Conservation (phyloP, 2,888 invertebrate species). For the Melitaea athalia region DNA sequence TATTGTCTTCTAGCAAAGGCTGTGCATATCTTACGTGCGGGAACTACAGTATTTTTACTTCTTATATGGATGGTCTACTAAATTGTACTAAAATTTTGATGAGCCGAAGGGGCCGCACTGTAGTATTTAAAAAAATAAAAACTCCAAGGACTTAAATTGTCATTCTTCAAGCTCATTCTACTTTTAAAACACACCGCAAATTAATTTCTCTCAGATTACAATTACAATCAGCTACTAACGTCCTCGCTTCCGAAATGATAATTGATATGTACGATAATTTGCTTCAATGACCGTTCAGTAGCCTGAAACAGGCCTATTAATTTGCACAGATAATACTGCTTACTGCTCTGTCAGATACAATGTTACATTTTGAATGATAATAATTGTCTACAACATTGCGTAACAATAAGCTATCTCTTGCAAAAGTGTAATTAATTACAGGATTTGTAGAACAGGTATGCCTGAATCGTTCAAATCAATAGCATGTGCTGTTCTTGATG, state of each 20-base stretch:
- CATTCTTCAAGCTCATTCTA: too few relatives aligned
- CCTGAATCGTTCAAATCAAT: not conserved
- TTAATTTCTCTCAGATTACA: too few relatives aligned
- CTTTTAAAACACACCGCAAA: too few relatives aligned
- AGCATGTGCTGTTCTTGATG: too few relatives aligned
- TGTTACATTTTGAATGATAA: slow-evolving; percentile 18
- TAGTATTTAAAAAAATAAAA: too few relatives aligned
- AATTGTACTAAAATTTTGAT: too few relatives aligned
- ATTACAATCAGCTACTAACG: not conserved
- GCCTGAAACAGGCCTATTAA: slow-evolving; percentile 19
- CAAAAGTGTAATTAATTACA: not conserved
- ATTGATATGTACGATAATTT: slow-evolving; percentile 9
- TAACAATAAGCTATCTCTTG: slow-evolving; percentile 9
- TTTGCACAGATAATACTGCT: slow-evolving; percentile 28
- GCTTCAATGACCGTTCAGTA: slow-evolving; percentile 5
- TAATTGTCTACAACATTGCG: slow-evolving; percentile 24
- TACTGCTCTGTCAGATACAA: slow-evolving; percentile 30
- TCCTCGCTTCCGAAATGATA: slow-evolving; percentile 1
- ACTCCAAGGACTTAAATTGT: too few relatives aligned
- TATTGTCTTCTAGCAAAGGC: too few relatives aligned
- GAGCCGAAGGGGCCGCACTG: too few relatives aligned
- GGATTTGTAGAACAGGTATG: not conserved
- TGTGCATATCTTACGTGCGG: too few relatives aligned
- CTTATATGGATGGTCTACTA: too few relatives aligned
- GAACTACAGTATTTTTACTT: too few relatives aligned